Percentiles rank a stretch among this genome's conserved stretches.
phyloP scores from a whole-genome alignment of 64 coral and sea anemone genomes.

The Pocillopora damicornis region DNA sequence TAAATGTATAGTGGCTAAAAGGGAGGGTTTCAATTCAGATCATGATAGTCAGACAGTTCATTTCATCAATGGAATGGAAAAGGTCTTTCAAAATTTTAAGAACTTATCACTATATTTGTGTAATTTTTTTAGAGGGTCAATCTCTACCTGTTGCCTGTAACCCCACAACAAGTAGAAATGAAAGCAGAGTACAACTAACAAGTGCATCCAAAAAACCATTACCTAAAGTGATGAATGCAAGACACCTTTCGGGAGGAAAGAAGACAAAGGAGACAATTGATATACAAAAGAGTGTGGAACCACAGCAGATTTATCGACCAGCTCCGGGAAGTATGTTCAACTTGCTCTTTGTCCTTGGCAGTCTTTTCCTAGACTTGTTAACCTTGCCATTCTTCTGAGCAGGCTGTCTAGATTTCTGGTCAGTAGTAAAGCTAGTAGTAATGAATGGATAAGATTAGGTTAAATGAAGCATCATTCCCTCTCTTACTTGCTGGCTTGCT shows the following conservation, averaged over 20 bases:
- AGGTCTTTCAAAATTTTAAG: neutral
- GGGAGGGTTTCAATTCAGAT: too few relatives aligned
- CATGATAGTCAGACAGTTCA: too few relatives aligned
- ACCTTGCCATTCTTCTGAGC: too few relatives aligned
- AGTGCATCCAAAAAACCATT: conserved; percentile 43
- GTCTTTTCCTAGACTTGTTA: neutral
- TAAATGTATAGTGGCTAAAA: too few relatives aligned
- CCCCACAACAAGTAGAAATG: conserved; percentile 71
- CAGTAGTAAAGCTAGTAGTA: too few relatives aligned
- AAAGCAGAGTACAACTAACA: neutral
- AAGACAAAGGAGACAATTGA: conserved; percentile 84
- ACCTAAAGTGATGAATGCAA: conserved; percentile 77
- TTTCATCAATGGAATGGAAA: too few relatives aligned
- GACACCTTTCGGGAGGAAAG: conserved; percentile 79
- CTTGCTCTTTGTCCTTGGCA: neutral
- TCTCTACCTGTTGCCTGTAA: conserved; percentile 65
- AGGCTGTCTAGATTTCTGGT: too few relatives aligned
- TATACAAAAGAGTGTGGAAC: conserved; percentile 15
- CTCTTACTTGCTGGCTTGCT: too few relatives aligned
- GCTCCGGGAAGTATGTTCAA: conserved; percentile 79
- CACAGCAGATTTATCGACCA: conserved; percentile 66
- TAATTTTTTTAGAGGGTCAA: conserved; percentile 47
- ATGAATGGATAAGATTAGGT: too few relatives aligned
- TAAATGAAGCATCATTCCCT: too few relatives aligned
- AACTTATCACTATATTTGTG: neutral